These are phyloP conservation scores for Tychaedon coryphoeus DNA, from an alignment of 2,113 vertebrate genomes.

Conservation along the genomic window DNA sequence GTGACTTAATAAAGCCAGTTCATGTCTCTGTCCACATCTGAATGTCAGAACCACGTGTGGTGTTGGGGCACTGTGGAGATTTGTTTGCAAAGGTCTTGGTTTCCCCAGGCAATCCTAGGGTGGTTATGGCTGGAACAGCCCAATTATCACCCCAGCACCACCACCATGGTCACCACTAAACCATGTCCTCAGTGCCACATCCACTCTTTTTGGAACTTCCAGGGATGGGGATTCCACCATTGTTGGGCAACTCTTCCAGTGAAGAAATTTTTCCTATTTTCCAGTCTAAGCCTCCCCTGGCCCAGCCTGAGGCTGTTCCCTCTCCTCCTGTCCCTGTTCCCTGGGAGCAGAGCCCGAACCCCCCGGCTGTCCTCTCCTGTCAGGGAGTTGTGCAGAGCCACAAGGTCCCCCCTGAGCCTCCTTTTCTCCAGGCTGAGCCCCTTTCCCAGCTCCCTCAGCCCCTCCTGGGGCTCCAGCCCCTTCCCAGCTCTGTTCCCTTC, in stretches of 20 bases:
- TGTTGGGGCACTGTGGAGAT: not conserved
- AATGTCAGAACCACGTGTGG: not conserved
- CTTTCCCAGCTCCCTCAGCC: not conserved
- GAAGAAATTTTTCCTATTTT: not conserved
- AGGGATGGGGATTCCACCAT: not conserved
- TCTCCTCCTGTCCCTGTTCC: not conserved
- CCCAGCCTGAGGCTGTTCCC: not conserved
- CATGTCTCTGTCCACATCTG: not conserved
- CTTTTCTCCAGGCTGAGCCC: not conserved
- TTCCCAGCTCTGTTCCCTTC: not conserved
- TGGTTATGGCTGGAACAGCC: not conserved
- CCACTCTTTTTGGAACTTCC: not conserved
- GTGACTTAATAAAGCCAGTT: not conserved
- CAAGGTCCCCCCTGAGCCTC: not conserved
- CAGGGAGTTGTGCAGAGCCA: not conserved
- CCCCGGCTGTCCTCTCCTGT: not conserved
- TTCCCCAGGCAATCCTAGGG: not conserved
- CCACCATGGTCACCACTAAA: not conserved
- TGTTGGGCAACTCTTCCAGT: not conserved
- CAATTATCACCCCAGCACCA: not conserved
- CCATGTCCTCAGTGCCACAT: not conserved
- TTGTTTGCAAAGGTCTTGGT: not conserved
- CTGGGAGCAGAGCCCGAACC: not conserved
- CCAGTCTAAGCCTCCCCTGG: not conserved
- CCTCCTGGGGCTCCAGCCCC: not conserved